These are phyloP conservation scores for Gallinago undulata DNA, from an alignment of 2,113 vertebrate species.

Conservation along the genomic window DNA sequence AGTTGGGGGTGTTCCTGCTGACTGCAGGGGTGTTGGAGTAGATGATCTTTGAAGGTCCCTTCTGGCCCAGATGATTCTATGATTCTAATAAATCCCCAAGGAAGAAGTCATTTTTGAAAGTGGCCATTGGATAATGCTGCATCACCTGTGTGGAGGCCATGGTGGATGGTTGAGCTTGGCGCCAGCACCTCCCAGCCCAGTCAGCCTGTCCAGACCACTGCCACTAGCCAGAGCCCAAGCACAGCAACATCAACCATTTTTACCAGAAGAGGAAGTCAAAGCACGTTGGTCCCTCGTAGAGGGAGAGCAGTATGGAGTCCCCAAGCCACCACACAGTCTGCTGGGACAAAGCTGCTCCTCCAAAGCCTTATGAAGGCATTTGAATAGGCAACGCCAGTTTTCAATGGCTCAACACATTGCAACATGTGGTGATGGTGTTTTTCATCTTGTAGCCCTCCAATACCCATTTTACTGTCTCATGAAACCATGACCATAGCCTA, in stretches of 20 bases:
- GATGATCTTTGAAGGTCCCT: too few relatives aligned
- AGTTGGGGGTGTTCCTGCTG: too few relatives aligned
- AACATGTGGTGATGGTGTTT: constrained; percentile 50
- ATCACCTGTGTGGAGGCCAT: background rate
- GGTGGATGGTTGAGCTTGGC: background rate
- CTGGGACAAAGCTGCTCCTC: background rate
- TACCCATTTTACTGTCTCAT: constrained; percentile 50
- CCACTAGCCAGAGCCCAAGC: background rate
- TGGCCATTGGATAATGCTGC: fast-evolving
- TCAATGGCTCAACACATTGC: background rate
- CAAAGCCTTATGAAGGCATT: background rate
- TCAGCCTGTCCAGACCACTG: background rate
- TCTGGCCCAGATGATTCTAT: too few relatives aligned
- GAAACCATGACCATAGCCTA: constrained; percentile 57
- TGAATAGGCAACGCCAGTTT: constrained; percentile 23
- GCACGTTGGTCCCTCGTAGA: background rate
- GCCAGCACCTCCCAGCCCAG: background rate
- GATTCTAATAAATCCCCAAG: background rate
- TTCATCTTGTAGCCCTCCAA: constrained; percentile 42
- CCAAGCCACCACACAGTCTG: background rate
- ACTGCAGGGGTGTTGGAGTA: too few relatives aligned
- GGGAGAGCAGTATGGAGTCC: background rate
- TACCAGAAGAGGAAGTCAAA: background rate
- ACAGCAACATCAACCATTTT: background rate
- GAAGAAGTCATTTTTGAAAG: background rate